Conservation (phyloP, 2,113 vertebrate genomes). For the Proterorhinus semilunaris region DNA sequence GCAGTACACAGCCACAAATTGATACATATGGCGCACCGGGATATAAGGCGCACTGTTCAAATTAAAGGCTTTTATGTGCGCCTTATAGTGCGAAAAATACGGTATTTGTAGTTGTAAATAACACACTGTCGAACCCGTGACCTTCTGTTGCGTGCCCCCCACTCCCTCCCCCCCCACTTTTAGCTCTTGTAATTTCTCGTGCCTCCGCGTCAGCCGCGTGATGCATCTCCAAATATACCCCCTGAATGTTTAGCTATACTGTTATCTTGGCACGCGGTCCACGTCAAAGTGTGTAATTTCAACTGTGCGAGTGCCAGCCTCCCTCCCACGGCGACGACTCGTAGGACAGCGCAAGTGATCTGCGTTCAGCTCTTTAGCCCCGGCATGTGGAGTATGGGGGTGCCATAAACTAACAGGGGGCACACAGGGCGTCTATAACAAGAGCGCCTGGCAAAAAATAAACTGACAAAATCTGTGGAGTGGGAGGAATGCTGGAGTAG, state of each 20-base stretch:
- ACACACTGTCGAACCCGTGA: no score
- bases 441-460: slow-evolving; percentile 69
- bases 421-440: slow-evolving; percentile 58
- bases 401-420: slow-evolving; percentile 57
- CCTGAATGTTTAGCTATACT: background rate
- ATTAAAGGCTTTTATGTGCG: no score
- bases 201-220: no score
- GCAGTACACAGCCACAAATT: no score
- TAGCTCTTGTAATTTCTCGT: no score
- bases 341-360: slow-evolving; percentile 31
- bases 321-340: slow-evolving; percentile 14
- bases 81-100: no score
- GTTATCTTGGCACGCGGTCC: slow-evolving; percentile 4
- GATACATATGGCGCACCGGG: no score
- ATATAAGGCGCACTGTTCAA: no score
- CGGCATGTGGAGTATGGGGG: slow-evolving; percentile 43
- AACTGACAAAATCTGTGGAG: slow-evolving; percentile 69
- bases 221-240: background rate
- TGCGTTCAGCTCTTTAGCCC: slow-evolving; percentile 48
- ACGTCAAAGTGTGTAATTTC: slow-evolving; percentile 34
- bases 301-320: slow-evolving; percentile 9
- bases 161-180: no score
- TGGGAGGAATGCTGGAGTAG: slow-evolving; percentile 70
- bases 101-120: no score
- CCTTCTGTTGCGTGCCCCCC: no score